These are phyloP conservation scores for Pardosa pseudoannulata DNA, from an alignment of 2,888 invertebrate genomes.

Conservation along the genomic window DNA sequence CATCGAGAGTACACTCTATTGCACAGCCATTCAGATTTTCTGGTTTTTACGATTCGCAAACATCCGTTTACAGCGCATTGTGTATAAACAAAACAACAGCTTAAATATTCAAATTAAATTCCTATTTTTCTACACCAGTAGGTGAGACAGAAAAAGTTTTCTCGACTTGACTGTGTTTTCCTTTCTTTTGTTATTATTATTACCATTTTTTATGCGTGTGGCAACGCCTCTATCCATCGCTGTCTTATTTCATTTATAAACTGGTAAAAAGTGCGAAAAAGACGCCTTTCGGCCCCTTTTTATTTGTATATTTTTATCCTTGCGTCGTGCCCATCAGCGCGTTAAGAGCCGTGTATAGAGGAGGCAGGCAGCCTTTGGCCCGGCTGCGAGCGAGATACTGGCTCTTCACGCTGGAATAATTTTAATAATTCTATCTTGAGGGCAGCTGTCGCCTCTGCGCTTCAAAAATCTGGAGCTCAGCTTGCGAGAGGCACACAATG, in stretches of 20 bases:
- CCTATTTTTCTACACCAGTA: no score
- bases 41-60: no score
- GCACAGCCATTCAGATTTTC: no score
- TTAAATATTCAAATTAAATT: no score
- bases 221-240: not conserved
- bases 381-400: not conserved
- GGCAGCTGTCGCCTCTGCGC: not conserved
- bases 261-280: slow-evolving; percentile 1
- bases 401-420: slow-evolving; percentile 13
- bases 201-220: no score
- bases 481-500: not conserved
- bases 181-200: no score
- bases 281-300: not conserved
- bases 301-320: not conserved
- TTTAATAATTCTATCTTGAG: slow-evolving; percentile 11
- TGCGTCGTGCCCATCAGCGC: not conserved
- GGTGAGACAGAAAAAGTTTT: no score
- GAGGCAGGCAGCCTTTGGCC: not conserved
- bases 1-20: no score
- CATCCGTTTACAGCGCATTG: no score
- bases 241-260: slow-evolving; percentile 13
- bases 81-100: no score
- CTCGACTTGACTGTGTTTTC: no score
- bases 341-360: slow-evolving; percentile 5
- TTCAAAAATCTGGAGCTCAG: not conserved